These are phyloP conservation scores for Phyllotreta cruciferae DNA, from an alignment of 2,888 invertebrate species.

Conservation along the genomic window DNA sequence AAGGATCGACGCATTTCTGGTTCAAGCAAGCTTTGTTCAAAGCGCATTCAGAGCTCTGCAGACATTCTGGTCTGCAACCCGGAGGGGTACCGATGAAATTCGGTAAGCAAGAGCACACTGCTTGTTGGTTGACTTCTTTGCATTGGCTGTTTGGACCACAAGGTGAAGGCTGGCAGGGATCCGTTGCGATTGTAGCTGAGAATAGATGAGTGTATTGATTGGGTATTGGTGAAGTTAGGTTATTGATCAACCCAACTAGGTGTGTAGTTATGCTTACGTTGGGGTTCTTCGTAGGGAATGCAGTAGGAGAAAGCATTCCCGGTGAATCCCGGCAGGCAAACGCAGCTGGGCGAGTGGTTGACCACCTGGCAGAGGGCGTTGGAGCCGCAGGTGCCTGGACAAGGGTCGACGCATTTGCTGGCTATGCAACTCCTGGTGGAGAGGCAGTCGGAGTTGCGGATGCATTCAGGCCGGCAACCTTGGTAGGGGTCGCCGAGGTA, in stretches of 20 bases:
- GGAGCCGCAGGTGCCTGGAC: slow-evolving; percentile 73
- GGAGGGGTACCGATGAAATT: slow-evolving; percentile 72
- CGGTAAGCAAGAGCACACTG: slow-evolving; percentile 74
- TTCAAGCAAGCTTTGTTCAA: slow-evolving; percentile 71
- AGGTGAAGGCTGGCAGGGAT: slow-evolving; percentile 72
- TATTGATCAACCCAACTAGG: too few relatives aligned
- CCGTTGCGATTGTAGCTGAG: slow-evolving; percentile 51
- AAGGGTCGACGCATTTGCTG: slow-evolving; percentile 73
- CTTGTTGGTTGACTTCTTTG: slow-evolving; percentile 72
- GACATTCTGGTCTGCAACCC: slow-evolving; percentile 76
- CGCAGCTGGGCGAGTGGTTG: slow-evolving; percentile 72
- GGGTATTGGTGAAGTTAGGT: background rate
- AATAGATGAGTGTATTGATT: slow-evolving; percentile 11
- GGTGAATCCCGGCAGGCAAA: slow-evolving; percentile 67
- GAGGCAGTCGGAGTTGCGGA: slow-evolving; percentile 71
- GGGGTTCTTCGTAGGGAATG: slow-evolving; percentile 47
- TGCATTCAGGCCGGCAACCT: slow-evolving; percentile 74
- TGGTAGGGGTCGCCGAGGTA: slow-evolving; percentile 81
- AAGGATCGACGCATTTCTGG: slow-evolving; percentile 76
- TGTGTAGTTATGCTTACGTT: slow-evolving; percentile 61
- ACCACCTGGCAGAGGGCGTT: slow-evolving; percentile 72
- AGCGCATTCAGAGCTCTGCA: slow-evolving; percentile 75
- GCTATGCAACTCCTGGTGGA: slow-evolving; percentile 68
- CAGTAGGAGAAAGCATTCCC: slow-evolving; percentile 72
- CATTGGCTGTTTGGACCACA: slow-evolving; percentile 83